Base-by-base conservation (phyloP, 2,888 invertebrate genomes). In the Polyploca ridens region DNA sequence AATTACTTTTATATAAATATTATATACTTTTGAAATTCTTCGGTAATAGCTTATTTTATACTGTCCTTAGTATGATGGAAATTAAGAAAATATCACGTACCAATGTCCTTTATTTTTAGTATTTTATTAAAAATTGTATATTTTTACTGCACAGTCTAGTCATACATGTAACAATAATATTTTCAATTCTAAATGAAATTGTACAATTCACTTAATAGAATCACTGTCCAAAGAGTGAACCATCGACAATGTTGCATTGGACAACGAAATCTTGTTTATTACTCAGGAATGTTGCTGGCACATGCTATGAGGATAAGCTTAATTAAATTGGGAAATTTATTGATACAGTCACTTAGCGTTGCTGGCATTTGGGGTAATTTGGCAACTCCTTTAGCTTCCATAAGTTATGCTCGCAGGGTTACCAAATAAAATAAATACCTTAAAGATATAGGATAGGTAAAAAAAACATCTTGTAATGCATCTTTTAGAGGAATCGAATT, bases 241-340 rank as follows among this genome's bases (percentile, higher is more conserved):
- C 54, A 54, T 19, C 74, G 73, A 74, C 79, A 77, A 71, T 79
- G 82, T 84, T 82, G 84, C 80, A 74, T 62, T 68, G 65, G 75
- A 69, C 59, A 66, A 46, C 64, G 58, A 35, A 75, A 77, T 81
- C 76, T 77, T 78, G 78, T 85, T 85, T 84, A 84, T 83, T 73
- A 73, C 70, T 67, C 71, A 67, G 67, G 68, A 79, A 76, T 74
- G 70, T 70, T 68, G 70, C 65, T 71, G 73, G 75, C 73, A 75
- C 74, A 75, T 66, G 74, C 19, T 54, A 67, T 71, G 79, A 79
- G 72, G 79, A 79, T 82, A 83, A 79, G 75, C 78, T 89, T 87
- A 88, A 90, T 90, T 89, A 89, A 90, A 90, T 90, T 88, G 85
- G 83, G 79, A 82, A 85, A 79, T 88, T 90, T 88, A 90, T 89